Percentiles rank a stretch among this genome's conserved stretches.
These are phyloP conservation scores for Orchesella cincta DNA, from an alignment of 1,140 invertebrate genomes.

Conservation along the genomic window DNA sequence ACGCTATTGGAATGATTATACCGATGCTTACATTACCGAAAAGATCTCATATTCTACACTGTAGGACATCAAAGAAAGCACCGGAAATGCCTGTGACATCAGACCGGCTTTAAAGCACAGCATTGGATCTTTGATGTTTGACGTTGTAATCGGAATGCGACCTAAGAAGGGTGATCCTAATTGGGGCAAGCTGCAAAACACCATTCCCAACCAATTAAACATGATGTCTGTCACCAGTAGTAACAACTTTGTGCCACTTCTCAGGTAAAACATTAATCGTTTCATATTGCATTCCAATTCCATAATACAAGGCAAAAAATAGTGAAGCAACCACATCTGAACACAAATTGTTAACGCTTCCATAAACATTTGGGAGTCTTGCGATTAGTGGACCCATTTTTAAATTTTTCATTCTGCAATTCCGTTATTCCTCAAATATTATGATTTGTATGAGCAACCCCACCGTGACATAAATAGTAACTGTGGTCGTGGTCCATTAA, in stretches of 20 bases:
- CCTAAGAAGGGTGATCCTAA: conserved; percentile 68
- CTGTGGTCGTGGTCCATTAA: no score
- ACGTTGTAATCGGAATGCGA: conserved; percentile 72
- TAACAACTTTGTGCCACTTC: conserved; percentile 78
- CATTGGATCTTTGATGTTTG: conserved; percentile 75
- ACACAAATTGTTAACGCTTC: no score
- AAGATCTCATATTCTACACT: not conserved
- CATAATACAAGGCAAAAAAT: not conserved
- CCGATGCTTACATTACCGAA: not conserved
- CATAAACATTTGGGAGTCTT: no score
- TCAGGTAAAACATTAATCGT: no score
- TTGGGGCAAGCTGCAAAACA: conserved; percentile 71
- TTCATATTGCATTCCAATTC: no score
- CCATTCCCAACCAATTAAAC: conserved; percentile 77
- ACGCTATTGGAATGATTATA: not conserved
- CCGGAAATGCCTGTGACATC: conserved; percentile 57
- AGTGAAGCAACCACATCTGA: no score
- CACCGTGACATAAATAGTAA: no score
- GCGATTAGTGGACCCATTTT: no score
- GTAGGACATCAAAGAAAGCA: conserved; percentile 44
- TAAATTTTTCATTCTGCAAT: no score
- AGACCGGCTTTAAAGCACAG: conserved; percentile 64
- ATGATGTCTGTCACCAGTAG: conserved; percentile 75
- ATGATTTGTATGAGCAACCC: no score
- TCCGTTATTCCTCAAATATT: no score